A percentile compares a stretch with the other conserved stretches of the same genome.
Evolutionary conservation across 2,888 invertebrate species (phyloP).

Genomic region (Andrena trimmerana): DNA sequence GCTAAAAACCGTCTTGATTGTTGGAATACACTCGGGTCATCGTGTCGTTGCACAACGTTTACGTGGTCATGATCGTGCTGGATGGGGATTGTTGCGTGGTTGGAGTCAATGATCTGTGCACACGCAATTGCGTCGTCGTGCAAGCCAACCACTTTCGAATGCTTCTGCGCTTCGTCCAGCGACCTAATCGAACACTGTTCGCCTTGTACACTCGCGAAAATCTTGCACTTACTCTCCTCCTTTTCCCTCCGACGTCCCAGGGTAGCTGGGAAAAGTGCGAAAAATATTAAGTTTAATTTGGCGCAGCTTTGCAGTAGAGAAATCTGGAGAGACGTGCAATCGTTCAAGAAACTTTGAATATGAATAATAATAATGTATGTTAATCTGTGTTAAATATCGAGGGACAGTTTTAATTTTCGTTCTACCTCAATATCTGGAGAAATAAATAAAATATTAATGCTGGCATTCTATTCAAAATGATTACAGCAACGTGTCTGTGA

Average conservation of each 20-base stretch:
- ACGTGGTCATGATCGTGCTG: constrained; percentile 62
- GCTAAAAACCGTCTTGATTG: background rate
- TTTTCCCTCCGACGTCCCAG: constrained; percentile 13
- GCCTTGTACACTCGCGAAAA: background rate
- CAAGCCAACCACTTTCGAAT: constrained; percentile 70
- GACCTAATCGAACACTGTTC: constrained; percentile 43
- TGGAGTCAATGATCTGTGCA: constrained; percentile 79
- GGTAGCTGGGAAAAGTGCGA: constrained; percentile 15
- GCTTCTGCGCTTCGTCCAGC: constrained; percentile 56
- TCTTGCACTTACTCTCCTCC: background rate
- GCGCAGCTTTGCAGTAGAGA: background rate
- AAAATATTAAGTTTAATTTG: constrained; percentile 11
- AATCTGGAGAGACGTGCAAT: background rate
- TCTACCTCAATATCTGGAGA: no score
- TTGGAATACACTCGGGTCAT: constrained; percentile 32
- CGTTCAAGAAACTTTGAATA: background rate
- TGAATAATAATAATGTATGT: background rate
- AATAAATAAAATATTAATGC: no score
- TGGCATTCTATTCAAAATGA: no score
- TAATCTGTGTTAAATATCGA: background rate
- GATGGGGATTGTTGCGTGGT: constrained; percentile 63
- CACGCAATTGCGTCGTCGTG: constrained; percentile 75
- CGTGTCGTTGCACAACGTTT: constrained; percentile 65
- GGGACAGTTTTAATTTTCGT: no score
- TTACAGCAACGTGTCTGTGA: no score